phyloP scores from a whole-genome alignment of 53 echinoderm and acorn worm species.

The Holothuria leucospilota region DNA sequence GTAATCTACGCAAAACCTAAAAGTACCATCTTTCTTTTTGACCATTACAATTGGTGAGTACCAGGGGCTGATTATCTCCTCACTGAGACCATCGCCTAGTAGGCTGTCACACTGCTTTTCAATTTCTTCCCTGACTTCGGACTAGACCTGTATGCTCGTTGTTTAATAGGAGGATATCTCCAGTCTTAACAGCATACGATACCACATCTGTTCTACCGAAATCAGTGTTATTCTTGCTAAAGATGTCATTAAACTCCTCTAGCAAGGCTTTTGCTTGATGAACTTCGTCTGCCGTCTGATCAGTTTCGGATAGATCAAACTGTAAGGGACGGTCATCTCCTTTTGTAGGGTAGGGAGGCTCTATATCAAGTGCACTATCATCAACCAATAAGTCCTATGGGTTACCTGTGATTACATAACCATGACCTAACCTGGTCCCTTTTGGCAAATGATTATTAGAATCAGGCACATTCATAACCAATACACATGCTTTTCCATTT shows the following conservation, averaged over 20 bases:
- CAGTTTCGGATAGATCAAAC: too few species aligned
- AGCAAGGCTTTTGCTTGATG: too few species aligned
- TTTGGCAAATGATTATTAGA: too few species aligned
- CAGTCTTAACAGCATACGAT: too few species aligned
- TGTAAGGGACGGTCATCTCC: slow-evolving; percentile 33
- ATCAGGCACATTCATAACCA: slow-evolving; percentile 4
- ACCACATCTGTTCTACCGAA: slow-evolving; percentile 20
- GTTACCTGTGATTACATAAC: slow-evolving; percentile 50
- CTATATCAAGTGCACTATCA: neutral
- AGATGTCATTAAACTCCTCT: too few species aligned
- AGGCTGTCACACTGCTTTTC: slow-evolving; percentile 58
- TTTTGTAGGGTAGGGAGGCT: neutral
- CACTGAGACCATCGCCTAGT: slow-evolving; percentile 55
- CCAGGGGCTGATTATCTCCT: slow-evolving; percentile 67
- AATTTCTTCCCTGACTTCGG: slow-evolving; percentile 63
- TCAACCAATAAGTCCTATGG: neutral
- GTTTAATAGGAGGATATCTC: slow-evolving; percentile 47
- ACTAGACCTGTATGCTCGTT: slow-evolving; percentile 59
- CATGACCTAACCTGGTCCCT: slow-evolving; percentile 45
- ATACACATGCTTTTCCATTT: neutral
- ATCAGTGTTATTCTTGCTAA: too few species aligned
- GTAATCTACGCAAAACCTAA: slow-evolving; percentile 16
- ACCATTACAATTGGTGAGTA: slow-evolving; percentile 32
- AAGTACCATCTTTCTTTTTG: slow-evolving; percentile 12
- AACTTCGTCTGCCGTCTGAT: slow-evolving; percentile 27